Percentiles rank a stretch among this genome's conserved stretches.
These are phyloP conservation scores for Catagonus wagneri DNA, from an alignment of 2,113 vertebrate species.

Conservation along the genomic window DNA sequence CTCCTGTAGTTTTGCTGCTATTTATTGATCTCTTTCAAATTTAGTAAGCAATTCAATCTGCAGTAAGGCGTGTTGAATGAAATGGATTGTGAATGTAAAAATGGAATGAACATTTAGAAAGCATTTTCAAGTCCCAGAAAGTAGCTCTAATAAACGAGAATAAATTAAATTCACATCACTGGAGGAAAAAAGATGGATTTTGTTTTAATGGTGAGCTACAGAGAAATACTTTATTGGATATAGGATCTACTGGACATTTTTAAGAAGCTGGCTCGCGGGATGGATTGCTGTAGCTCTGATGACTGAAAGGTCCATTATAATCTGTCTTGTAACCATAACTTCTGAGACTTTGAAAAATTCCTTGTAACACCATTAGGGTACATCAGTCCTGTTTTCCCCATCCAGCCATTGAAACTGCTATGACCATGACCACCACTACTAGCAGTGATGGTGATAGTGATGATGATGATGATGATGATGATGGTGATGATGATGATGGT, in stretches of 20 bases:
- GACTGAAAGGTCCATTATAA: neutral
- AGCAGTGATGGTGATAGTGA: neutral
- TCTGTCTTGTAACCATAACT: neutral
- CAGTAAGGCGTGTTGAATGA: slow-evolving; percentile 69
- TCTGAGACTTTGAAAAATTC: slow-evolving; percentile 35
- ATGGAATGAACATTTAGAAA: slow-evolving; percentile 75
- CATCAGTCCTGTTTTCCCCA: neutral
- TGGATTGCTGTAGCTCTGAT: neutral
- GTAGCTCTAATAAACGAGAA: slow-evolving; percentile 78
- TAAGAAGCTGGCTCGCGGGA: neutral
- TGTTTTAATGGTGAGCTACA: slow-evolving; percentile 69
- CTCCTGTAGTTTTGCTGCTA: slow-evolving; percentile 77
- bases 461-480: neutral
- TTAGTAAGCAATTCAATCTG: slow-evolving; percentile 76
- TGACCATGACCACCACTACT: neutral
- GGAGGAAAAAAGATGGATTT: slow-evolving; percentile 46
- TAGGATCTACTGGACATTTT: slow-evolving; percentile 11
- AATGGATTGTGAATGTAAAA: slow-evolving; percentile 73
- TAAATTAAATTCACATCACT: slow-evolving; percentile 78
- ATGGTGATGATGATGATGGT: too few relatives aligned
- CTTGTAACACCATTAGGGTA: neutral
- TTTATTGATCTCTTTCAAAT: slow-evolving; percentile 78
- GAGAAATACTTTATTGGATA: slow-evolving; percentile 42
- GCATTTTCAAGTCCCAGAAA: slow-evolving; percentile 76
- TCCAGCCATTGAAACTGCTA: neutral